Evolutionary conservation across 1,140 invertebrate genomes (phyloP).

Genomic region (Myzus persicae): DNA sequence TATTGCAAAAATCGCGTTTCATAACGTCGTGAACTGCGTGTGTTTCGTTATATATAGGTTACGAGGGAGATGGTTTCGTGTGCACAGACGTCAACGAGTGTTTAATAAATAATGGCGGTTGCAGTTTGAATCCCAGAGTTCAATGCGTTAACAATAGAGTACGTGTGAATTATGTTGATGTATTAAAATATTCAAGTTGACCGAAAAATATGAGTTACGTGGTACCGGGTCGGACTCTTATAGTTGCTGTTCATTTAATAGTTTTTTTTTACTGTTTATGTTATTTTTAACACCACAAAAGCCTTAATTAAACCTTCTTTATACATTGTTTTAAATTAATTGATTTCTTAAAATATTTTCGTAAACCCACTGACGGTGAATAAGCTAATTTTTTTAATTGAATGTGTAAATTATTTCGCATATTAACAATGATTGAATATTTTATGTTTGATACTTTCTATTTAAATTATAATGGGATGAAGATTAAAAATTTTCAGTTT

Average conservation of each 20-base stretch:
- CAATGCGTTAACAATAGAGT: constrained; percentile 84
- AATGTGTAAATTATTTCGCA: not conserved
- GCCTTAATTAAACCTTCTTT: not conserved
- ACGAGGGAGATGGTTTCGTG: constrained; percentile 84
- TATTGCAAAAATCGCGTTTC: not conserved
- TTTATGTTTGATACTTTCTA: not conserved
- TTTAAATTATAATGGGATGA: not conserved
- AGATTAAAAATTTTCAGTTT: not conserved
- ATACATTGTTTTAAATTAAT: no score
- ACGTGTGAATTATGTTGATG: constrained; percentile 60
- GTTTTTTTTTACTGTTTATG: fast-evolving
- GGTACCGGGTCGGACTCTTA: not conserved
- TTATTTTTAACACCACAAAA: not conserved
- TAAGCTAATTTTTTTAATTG: not conserved
- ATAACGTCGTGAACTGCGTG: not conserved
- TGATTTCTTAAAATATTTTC: no score
- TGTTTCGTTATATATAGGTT: constrained; percentile 70
- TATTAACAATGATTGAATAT: not conserved
- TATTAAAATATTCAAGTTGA: not conserved
- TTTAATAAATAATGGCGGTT: constrained; percentile 84
- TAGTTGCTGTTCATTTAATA: not conserved
- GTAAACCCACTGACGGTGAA: no score
- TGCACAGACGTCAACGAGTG: constrained; percentile 92
- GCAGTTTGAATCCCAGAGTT: constrained; percentile 79
- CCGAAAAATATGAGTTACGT: not conserved